Evolutionary conservation across 2,113 vertebrate genomes (phyloP).

Genomic region (Sterrhoptilus dennistouni): DNA sequence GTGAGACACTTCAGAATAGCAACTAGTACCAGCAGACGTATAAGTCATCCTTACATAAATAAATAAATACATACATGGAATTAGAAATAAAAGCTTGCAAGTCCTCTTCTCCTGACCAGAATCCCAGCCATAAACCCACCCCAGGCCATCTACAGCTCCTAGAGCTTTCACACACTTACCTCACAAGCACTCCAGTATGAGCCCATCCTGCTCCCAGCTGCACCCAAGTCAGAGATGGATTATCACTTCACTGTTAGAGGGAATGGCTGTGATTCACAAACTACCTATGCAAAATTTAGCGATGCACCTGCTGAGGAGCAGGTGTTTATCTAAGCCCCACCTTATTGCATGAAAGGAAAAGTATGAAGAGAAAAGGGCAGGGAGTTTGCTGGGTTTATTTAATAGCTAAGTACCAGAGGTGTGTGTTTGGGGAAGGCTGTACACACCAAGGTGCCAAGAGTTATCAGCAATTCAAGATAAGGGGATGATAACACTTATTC

Average conservation of each 20-base stretch:
- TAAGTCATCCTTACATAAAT: neutral
- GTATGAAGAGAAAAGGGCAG: neutral
- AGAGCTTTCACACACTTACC: neutral
- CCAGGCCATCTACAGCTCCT: neutral
- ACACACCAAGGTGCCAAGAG: neutral
- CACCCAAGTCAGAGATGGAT: neutral
- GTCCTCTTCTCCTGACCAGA: neutral
- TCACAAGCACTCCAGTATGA: neutral
- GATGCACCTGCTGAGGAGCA: neutral
- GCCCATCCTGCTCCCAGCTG: constrained; percentile 20
- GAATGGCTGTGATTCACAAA: neutral
- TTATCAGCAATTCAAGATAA: neutral
- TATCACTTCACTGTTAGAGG: neutral
- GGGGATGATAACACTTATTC: neutral
- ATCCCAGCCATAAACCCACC: neutral
- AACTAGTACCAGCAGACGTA: neutral
- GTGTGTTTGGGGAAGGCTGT: neutral
- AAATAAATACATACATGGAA: neutral
- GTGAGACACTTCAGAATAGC: neutral
- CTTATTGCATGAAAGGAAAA: constrained; percentile 27
- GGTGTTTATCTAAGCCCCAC: neutral
- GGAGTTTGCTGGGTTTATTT: neutral
- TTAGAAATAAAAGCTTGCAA: neutral
- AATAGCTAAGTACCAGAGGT: neutral
- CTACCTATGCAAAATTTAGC: neutral